Evolutionary conservation across 2,113 vertebrate genomes (phyloP), one percentile per base, ranked within the genome.

Genomic region (Marmota monax): DNA sequence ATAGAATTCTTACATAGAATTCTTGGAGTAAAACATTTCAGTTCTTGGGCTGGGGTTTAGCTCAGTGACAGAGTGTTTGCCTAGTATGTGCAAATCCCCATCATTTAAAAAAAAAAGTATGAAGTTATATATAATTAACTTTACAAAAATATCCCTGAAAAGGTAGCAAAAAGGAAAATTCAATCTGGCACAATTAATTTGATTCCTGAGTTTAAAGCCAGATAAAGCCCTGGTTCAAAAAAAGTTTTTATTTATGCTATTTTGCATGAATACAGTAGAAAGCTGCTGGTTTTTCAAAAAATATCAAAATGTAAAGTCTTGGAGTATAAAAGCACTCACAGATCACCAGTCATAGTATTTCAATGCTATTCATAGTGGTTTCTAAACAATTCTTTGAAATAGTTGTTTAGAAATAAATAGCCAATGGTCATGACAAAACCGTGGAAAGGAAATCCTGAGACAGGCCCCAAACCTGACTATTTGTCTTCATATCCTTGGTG

Each of bases 161-260:
- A 98, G 45, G 76, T 0, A 1, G 67, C 77, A 93, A 92, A 98
- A 97, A 90, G 39, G 67, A 78, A 91, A 96, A 74, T 77, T 34
- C 32, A 56, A 7, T 80, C 70, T 96, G 86, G 51, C 83, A 39
- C 93, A 92, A 51, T 95, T 94, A 74, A n/a, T 82, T 80, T 83
- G 56, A 96, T 96, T 96, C 97, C 96, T 84, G 80, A 97, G 79
- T 97, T 96, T 89, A 84, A 94, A 96, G 73, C 48, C 48, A 91
- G 65, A 86, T 95, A 96, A 88, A 94, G 69, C 67, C 87, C 88
- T 85, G 37, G 42, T 25, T 63, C 78, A 86, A 84, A 73, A 65
- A 94, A 56, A 10, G 5, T 25, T 70, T 88, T 91, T 90, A n/a
- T 73, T 73, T 25, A 14, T 94, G 25, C 56, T 69, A 45, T 51